A percentile compares a stretch with the other conserved stretches of the same genome.
Evolutionary conservation across 2,797 vertebrate species (phyloP).

Genomic region (Martes flavigula): DNA sequence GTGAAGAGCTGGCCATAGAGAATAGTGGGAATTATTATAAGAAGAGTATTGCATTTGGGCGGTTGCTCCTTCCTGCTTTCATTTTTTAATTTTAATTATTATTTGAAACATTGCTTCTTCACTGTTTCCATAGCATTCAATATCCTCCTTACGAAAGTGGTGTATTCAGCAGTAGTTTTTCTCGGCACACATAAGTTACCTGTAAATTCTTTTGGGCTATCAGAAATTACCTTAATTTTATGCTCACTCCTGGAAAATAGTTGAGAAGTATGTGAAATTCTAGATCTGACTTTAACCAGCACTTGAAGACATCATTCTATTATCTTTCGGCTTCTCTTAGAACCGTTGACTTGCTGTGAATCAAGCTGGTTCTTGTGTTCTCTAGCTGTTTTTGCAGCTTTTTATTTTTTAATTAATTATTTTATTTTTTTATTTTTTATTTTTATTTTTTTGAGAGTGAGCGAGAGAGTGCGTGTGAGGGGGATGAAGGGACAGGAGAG

Average conservation of each 20-base stretch:
- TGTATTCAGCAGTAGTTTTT: background rate
- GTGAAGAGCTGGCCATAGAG: background rate
- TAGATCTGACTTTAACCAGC: background rate
- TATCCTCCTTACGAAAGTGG: background rate
- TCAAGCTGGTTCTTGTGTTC: background rate
- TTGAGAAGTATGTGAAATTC: background rate
- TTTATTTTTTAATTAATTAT: no score
- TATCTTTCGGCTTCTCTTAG: background rate
- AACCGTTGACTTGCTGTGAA: background rate
- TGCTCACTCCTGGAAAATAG: background rate
- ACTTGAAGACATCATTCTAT: background rate
- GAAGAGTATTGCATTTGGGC: background rate
- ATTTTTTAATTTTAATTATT: background rate
- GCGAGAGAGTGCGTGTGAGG: fast-evolving
- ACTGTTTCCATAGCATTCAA: background rate
- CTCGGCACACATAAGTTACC: background rate
- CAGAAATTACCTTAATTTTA: background rate
- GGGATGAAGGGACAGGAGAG: background rate
- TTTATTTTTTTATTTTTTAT: no score
- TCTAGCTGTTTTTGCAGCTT: background rate
- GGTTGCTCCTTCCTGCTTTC: background rate
- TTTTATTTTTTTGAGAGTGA: background rate
- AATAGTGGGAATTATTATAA: background rate
- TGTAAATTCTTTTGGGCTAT: background rate
- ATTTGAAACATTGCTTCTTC: background rate